These are phyloP conservation scores for Yponomeuta plumbellus DNA, from an alignment of 2,888 invertebrate species.

Conservation along the genomic window DNA sequence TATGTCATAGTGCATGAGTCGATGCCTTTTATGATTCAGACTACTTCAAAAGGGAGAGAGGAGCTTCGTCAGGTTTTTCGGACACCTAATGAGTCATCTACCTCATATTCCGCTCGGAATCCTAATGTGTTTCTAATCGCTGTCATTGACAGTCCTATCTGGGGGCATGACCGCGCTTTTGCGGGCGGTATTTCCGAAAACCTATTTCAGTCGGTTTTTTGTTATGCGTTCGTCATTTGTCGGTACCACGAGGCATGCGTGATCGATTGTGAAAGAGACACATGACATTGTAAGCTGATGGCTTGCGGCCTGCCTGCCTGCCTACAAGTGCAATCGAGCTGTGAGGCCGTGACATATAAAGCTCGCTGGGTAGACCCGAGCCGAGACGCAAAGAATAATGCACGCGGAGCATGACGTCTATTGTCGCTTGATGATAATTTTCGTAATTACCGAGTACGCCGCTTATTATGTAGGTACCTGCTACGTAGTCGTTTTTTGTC, in stretches of 20 bases:
- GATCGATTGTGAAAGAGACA: conserved; percentile 64
- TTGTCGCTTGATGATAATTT: not conserved
- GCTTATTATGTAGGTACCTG: not conserved
- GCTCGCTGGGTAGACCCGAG: conserved; percentile 45
- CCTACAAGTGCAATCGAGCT: conserved; percentile 74
- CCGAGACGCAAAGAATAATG: conserved; percentile 51
- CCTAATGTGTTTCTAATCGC: not conserved
- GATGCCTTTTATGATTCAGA: not conserved
- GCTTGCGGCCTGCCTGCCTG: conserved; percentile 39
- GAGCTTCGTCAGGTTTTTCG: not conserved
- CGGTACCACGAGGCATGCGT: conserved; percentile 44
- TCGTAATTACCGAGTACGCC: not conserved
- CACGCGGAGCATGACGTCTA: conserved; percentile 27
- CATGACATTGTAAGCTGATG: conserved; percentile 70
- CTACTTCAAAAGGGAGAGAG: not conserved
- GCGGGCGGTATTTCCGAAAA: not conserved
- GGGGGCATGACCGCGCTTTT: not conserved
- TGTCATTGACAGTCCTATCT: not conserved
- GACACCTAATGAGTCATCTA: not conserved
- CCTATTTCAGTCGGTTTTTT: not conserved
- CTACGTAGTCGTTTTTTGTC: not conserved
- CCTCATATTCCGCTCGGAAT: not conserved
- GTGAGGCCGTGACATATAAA: conserved; percentile 67
- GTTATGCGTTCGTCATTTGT: conserved; percentile 28
- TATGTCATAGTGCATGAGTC: not conserved